Base-by-base conservation (phyloP, 2,888 invertebrate species). In the Exephanes ischioxanthus region DNA sequence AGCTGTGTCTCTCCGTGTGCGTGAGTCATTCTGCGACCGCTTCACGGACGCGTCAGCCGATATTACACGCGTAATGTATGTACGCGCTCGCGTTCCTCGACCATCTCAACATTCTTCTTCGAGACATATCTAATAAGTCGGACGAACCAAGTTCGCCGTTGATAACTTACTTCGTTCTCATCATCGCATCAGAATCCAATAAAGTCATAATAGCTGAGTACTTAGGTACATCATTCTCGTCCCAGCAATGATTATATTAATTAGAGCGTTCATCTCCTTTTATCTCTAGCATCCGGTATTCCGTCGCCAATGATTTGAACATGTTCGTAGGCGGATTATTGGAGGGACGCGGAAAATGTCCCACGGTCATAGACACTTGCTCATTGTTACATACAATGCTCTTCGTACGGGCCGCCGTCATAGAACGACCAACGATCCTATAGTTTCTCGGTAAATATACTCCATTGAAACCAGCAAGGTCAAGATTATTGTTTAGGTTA, bases 91-190 rank as follows among this genome's bases (percentile, higher is more conserved):
- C 41, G 68, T 67, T 66, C 26, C 76, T 76, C 76, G 76, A 75
- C 81, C 81, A 75, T 70, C 68, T 70, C 81, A 81, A 76, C 75
- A 81, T 70, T 68, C 26, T 16, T 45, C 7, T 33, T 48, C 48
- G 26, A 30, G 30, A 33, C 30, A 1, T 33, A 30, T 63, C 30
- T 6, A 16, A 63, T n/a, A 7, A 63, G 16, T 26, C 58, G 22
- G 26, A 22, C 58, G 26, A 58, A 58, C 7, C 11, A 2, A 9
- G 11, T 22, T 55, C 19, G 22, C 41, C 41, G 41, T 41, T 41
- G 41, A 41, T 41, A 11, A 41, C 3, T 41, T 48, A 48, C 16
- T 16, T 48, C 45, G 14, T 48, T 48, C 45, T 16, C 45, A 41
- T 41, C 11, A 4, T 16, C 16, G 45, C 45, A 16, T 48, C 3